These are phyloP conservation scores for Berghia stephanieae DNA, from an alignment of 1,140 invertebrate species.

Conservation along the genomic window DNA sequence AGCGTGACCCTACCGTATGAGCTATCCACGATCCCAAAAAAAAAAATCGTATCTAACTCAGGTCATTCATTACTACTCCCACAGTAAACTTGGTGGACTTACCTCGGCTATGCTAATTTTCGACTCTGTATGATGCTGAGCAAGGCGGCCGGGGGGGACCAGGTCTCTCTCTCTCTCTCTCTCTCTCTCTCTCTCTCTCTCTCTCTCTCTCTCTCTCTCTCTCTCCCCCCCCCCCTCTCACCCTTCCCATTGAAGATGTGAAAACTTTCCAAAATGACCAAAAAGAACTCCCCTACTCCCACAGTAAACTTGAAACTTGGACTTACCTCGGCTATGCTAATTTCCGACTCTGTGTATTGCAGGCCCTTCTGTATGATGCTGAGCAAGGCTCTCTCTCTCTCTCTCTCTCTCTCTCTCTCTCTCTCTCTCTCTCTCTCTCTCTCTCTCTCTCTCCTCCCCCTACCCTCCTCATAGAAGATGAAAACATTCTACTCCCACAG, in stretches of 20 bases:
- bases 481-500: neutral
- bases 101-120: too few species aligned
- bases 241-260: neutral
- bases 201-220: neutral
- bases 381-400: neutral
- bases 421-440: neutral
- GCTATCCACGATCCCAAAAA: too few species aligned
- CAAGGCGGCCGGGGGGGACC: slow-evolving; percentile 92
- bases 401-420: slow-evolving; percentile 14
- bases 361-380: slow-evolving; percentile 98
- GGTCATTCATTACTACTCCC: too few species aligned
- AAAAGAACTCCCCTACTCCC: too few species aligned
- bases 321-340: too few species aligned
- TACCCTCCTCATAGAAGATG: neutral
- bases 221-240: neutral
- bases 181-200: slow-evolving; percentile 4
- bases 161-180: slow-evolving; percentile 73
- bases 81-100: slow-evolving; percentile 24
- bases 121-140: too few species aligned
- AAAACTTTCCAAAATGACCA: too few species aligned
- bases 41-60: too few species aligned
- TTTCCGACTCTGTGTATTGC: too few species aligned
- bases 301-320: neutral
- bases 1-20: too few species aligned
- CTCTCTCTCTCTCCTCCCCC: neutral